Conservation (phyloP, 2,113 vertebrate species). For the Sialia sialis region DNA sequence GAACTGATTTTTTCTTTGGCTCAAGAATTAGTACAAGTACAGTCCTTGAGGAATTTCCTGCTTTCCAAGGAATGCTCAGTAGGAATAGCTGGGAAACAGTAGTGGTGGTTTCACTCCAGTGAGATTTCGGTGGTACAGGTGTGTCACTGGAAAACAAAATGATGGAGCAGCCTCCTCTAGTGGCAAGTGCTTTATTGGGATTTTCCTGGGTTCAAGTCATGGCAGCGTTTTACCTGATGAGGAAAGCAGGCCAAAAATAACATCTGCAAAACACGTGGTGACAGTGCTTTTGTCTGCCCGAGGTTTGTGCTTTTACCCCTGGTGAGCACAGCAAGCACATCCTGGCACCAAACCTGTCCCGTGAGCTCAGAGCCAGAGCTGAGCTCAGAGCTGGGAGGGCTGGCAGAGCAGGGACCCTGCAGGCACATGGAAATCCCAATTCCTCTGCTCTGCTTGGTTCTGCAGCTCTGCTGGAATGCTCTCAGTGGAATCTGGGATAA, state of each 20-base stretch:
- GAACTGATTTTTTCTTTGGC: neutral
- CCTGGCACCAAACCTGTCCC: neutral
- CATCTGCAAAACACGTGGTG: neutral
- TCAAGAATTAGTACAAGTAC: neutral
- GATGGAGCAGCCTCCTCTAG: slow-evolving; percentile 41
- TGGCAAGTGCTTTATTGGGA: neutral
- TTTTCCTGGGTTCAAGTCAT: neutral
- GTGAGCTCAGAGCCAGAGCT: neutral
- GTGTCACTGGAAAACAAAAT: neutral
- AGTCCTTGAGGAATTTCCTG: neutral
- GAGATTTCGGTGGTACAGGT: neutral
- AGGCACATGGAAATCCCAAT: neutral
- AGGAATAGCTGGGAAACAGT: neutral
- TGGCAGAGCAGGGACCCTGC: too few species aligned
- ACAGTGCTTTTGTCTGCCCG: neutral
- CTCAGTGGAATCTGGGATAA: neutral
- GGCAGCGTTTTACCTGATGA: neutral
- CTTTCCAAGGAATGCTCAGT: neutral
- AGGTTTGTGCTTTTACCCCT: neutral
- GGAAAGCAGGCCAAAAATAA: neutral
- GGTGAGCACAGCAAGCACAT: neutral
- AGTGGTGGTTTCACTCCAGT: neutral
- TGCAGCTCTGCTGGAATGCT: neutral
- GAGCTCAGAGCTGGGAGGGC: neutral
- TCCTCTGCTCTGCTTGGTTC: neutral